Base-by-base conservation (phyloP, 1,140 invertebrate genomes). In the Drosophila kurseongensis region DNA sequence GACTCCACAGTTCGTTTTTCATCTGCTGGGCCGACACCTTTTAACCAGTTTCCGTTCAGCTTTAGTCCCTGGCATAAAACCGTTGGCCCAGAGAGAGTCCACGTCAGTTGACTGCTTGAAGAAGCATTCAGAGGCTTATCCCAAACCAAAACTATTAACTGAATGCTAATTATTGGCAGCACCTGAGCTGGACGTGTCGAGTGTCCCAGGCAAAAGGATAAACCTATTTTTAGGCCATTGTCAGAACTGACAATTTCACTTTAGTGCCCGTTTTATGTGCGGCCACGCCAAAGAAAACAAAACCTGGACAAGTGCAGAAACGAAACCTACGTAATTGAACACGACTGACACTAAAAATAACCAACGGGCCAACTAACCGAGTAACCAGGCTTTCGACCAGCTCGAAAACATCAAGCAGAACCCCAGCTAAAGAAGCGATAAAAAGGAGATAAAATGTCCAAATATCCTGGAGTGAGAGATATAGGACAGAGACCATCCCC, bases 301-400 rank as follows among this genome's bases (percentile, higher is more conserved):
- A 52, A 41, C 23, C 41, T 54, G 62, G 54, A 60, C 75, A 75
- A 68, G 69, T 51, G 62, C 60, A 42, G 71, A 41, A 80, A 76
- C 66, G 75, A 68, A 77, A 75, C 47, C 79, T 69, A 79, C 80
- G 84, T 80, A 88, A 83, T 88, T 88, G 79, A 88, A 79, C 67
- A 88, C 65, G 83, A 59, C 79, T 83, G 83, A 55, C 83, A 83
- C 69, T 79, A 83, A 86, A 88, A 83, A 86, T 89, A 86, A 79
- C 83, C 79, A 59, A 42, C 32, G 63, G 60, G 50, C 41, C 72
- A 61, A 58, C 65, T 36, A 55, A 54, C 52, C 62, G 42, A 50
- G 29, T 52, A 61, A 55, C 63, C 48, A 48, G 47, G 14, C 57
- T 32, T 47, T 47, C 48, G 51, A 27, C 23, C 50, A 23, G 58